Base-by-base conservation (phyloP, 2,797 vertebrate genomes). In the Gallinago solitaria region DNA sequence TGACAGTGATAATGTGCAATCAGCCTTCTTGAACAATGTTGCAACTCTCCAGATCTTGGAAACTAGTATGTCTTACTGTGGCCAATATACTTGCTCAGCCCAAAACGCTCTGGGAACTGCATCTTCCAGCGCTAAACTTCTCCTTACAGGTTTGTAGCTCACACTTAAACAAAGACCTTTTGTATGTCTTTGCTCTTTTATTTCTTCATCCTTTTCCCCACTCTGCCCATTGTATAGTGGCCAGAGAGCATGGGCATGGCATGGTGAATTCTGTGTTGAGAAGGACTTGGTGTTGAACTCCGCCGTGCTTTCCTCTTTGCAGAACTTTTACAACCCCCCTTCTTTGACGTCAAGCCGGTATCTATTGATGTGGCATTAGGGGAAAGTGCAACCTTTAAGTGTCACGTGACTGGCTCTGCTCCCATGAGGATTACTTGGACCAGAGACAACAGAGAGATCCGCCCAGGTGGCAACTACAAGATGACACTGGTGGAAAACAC, bases 391-490 rank as follows among this genome's bases (percentile, higher is more conserved):
- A 98, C 98, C 96, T 98, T 99, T 83, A 98, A 98, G 95, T 99
- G 99, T 94, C 99, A 99, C 45, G 45, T 99, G 87, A 99, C 98
- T 47, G 99, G 99, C 56, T 99, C 99, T 21, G 96, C 98, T 25
- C 99, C 99, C 15, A 98, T 99, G 94, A 98, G 98, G 96, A 98
- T 99, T 97, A 98, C 98, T 82, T 99, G 99, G 99, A 98, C 98
- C 68, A 99, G 99, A 98, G 99, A 99, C 43, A 98, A 98, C 78
- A 95, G 97, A 93, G 98, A 98, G 95, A 98, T 99, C 86, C 98
- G 98, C 37, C 98, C 98, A 48, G 99, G 98, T 81, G 98, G 98
- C 81, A 99, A 99, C 97, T 98, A 99, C 97, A 99, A 99, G 97
- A 98, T 99, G 92, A 98, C 99, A 28, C 98, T 99, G 94, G 98